Percentiles rank a stretch among this genome's conserved stretches.
phyloP scores from a whole-genome alignment of 2,888 invertebrate species.

The Drosophila antonietae region DNA sequence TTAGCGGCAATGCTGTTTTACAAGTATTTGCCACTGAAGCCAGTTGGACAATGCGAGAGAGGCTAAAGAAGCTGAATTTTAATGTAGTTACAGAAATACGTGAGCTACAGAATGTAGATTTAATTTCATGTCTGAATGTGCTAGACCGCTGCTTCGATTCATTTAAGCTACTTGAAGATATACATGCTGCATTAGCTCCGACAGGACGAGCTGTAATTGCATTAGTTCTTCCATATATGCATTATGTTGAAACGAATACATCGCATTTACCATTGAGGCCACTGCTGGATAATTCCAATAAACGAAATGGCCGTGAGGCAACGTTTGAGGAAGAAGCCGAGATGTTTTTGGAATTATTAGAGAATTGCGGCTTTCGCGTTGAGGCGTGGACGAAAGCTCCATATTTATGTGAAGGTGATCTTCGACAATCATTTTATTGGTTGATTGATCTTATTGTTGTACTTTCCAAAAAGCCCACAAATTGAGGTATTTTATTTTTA shows the following conservation, averaged over 20 bases:
- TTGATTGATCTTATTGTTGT: conserved; percentile 96
- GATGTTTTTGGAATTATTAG: conserved; percentile 88
- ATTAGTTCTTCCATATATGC: conserved; percentile 95
- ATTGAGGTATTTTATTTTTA: conserved; percentile 18
- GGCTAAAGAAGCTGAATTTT: conserved; percentile 88
- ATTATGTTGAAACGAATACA: conserved; percentile 95
- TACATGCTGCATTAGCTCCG: conserved; percentile 89
- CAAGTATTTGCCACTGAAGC: conserved; percentile 95
- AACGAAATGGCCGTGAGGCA: conserved; percentile 87
- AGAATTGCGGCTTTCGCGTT: conserved; percentile 89
- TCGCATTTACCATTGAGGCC: conserved; percentile 86
- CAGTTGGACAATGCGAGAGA: conserved; percentile 93
- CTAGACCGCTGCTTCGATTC: conserved; percentile 97
- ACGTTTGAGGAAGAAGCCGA: conserved; percentile 92
- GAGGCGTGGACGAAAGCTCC: conserved; percentile 95
- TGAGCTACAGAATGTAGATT: conserved; percentile 80
- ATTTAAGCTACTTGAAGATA: conserved; percentile 90
- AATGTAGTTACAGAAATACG: conserved; percentile 82
- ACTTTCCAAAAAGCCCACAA: conserved; percentile 85
- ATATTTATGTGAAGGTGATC: conserved; percentile 98
- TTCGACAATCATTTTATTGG: conserved; percentile 95
- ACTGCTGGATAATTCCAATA: conserved; percentile 86
- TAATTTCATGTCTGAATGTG: conserved; percentile 92
- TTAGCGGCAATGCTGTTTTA: conserved; percentile 85
- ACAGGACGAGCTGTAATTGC: conserved; percentile 93